phyloP scores from a whole-genome alignment of 2,113 vertebrate genomes.

The Phrynosoma blainvillii region DNA sequence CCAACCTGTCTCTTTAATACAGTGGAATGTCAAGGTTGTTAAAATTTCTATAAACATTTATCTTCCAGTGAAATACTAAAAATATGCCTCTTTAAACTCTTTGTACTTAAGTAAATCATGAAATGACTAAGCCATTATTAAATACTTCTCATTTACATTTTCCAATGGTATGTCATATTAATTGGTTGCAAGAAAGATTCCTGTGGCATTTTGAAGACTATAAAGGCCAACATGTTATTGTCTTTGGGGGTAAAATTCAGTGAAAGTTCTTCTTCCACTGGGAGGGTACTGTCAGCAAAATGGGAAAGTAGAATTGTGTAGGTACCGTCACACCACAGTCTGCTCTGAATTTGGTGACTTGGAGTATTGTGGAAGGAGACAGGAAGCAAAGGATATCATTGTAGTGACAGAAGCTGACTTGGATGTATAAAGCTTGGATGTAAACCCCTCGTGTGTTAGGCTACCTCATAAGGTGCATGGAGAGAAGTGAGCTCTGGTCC shows the following conservation, averaged over 20 bases:
- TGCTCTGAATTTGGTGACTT: no score
- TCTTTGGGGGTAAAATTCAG: no score
- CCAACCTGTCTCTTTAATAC: fast-evolving
- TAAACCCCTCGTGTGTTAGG: no score
- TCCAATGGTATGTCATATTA: not conserved
- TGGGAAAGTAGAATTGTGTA: not conserved
- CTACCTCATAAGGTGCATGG: no score
- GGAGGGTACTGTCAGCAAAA: not conserved
- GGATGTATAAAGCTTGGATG: no score
- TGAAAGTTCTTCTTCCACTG: not conserved
- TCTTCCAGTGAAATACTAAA: slow-evolving; percentile 21
- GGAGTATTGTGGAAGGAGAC: no score
- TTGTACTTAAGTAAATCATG: not conserved
- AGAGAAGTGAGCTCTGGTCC: no score
- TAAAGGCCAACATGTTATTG: not conserved
- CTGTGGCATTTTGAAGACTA: not conserved
- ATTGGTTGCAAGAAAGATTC: not conserved
- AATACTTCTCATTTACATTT: not conserved
- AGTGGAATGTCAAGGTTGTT: not conserved
- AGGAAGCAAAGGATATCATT: not conserved
- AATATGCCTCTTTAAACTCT: not conserved
- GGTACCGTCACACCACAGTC: not conserved
- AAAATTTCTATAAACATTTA: not conserved
- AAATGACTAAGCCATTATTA: not conserved
- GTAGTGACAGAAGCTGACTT: not conserved